Base-by-base conservation (phyloP, 2,113 vertebrate species). In the Caranx melampygus region DNA sequence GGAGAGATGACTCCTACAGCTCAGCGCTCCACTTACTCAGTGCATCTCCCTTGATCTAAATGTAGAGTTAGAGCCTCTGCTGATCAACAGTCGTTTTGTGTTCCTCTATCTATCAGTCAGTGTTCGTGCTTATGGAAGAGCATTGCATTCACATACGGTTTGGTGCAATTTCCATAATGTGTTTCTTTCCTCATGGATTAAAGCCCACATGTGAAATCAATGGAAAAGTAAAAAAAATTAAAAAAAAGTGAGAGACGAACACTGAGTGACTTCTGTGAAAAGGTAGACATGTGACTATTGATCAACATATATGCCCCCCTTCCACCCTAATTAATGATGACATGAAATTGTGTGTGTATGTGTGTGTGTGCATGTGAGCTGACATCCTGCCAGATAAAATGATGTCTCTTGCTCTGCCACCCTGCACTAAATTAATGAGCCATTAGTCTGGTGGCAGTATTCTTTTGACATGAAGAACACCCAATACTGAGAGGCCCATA, bases 371-470 rank as follows among this genome's bases (percentile, higher is more conserved):
- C 67, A 83, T 42, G 40, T 12, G 59, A n/a, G 77, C 52, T 31
- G 79, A 81, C 79, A 67, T 83, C 89, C 82, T 81, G 85, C 58
- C 59, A 72, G 42, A 78, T 68, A 60, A 68, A 78, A 78, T 67
- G 21, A 75, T 16, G 59, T 68, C 6, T 58, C 31, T n/a, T 42
- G 37, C 20, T 72, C 33, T 67, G 47, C 42, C 21, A 62, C 33
- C 49, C 16, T 52, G 60, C 58, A 81, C 70, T 76, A 81, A 90
- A 89, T 89, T 89, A 87, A 87, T 78, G 31, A 81, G 49, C 52
- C 77, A 66, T 65, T 75, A 83, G 58, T 63, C 54, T 20, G 15
- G 45, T 76, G 31, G 67, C 55, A 66, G 62, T 61, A 70, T 26
- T 1, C 26, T 55, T 74, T 58, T 74, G 71, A 80, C 75, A 84